Evolutionary conservation across 2,888 invertebrate genomes (phyloP).

Genomic region (Eremobia ochroleuca): DNA sequence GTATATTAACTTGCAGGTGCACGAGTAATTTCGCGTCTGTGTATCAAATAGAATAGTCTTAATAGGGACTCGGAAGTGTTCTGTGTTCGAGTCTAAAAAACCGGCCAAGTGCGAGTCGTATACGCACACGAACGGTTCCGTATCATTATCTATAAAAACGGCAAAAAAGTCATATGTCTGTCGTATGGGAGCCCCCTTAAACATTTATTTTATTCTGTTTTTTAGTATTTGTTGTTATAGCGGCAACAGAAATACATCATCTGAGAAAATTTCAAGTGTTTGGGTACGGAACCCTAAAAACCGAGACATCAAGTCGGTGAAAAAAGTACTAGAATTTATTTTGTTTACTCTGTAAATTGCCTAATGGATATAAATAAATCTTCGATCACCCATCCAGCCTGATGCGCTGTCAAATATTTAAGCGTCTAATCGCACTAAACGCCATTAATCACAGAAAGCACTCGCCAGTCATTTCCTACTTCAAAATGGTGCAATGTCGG

Average conservation of each 20-base stretch:
- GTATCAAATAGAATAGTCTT: neutral
- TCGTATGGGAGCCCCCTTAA: too few species aligned
- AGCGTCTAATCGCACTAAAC: constrained; percentile 53
- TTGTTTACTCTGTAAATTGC: constrained; percentile 34
- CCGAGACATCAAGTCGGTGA: neutral
- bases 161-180: too few species aligned
- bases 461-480: constrained; percentile 75
- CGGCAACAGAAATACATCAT: too few species aligned
- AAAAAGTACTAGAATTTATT: constrained; percentile 10
- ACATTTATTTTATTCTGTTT: too few species aligned
- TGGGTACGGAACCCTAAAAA: too few species aligned
- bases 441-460: constrained; percentile 73
- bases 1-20: neutral
- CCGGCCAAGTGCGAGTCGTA: too few species aligned
- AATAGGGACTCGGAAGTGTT: neutral
- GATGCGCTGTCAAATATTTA: constrained; percentile 56
- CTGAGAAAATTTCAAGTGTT: too few species aligned
- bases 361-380: constrained; percentile 37
- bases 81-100: neutral
- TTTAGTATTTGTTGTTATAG: too few species aligned
- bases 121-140: too few species aligned
- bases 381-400: constrained; percentile 26
- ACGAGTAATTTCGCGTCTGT: neutral
- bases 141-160: too few species aligned
- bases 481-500: constrained; percentile 63